phyloP scores from a whole-genome alignment of 2,888 invertebrate genomes.

The Watsonalla binaria region DNA sequence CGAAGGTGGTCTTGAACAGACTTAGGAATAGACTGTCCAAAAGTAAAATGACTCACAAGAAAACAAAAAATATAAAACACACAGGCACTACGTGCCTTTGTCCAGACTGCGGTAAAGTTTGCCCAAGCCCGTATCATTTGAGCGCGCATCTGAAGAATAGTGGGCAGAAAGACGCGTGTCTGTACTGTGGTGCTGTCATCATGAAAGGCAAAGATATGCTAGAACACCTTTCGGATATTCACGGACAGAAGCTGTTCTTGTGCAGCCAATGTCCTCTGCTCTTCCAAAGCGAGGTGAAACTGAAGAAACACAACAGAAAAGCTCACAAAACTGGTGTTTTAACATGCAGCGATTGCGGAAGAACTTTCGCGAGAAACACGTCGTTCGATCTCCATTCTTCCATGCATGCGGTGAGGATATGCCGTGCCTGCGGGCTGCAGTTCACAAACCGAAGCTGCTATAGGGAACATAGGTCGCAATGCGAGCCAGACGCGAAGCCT shows the following conservation, averaged over 20 bases:
- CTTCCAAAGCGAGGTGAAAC: constrained; percentile 31
- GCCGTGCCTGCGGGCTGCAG: constrained; percentile 52
- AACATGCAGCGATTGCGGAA: constrained; percentile 57
- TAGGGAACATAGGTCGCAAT: constrained; percentile 54
- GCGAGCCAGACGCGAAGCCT: constrained; percentile 63
- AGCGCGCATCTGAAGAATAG: constrained; percentile 59
- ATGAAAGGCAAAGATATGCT: constrained; percentile 46
- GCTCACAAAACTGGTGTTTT: constrained; percentile 43
- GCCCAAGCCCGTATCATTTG: constrained; percentile 50
- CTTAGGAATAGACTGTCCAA: constrained; percentile 34
- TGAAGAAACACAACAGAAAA: constrained; percentile 39
- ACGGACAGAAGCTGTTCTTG: constrained; percentile 32
- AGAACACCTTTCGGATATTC: constrained; percentile 40
- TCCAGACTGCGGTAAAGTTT: constrained; percentile 55
- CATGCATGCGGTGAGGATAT: constrained; percentile 64
- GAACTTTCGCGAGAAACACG: constrained; percentile 44
- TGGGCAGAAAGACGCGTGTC: constrained; percentile 59
- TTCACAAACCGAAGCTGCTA: constrained; percentile 64
- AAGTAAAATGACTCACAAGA: constrained; percentile 23
- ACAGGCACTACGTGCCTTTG: constrained; percentile 47
- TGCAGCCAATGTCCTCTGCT: constrained; percentile 55
- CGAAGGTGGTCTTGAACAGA: constrained; percentile 37
- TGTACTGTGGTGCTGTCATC: constrained; percentile 44
- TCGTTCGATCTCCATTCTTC: constrained; percentile 56
- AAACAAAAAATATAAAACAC: constrained; percentile 26